A percentile compares a stretch with the other conserved stretches of the same genome.
Evolutionary conservation across 2,797 vertebrate species (phyloP).

Genomic region (Denticeps clupeoides): DNA sequence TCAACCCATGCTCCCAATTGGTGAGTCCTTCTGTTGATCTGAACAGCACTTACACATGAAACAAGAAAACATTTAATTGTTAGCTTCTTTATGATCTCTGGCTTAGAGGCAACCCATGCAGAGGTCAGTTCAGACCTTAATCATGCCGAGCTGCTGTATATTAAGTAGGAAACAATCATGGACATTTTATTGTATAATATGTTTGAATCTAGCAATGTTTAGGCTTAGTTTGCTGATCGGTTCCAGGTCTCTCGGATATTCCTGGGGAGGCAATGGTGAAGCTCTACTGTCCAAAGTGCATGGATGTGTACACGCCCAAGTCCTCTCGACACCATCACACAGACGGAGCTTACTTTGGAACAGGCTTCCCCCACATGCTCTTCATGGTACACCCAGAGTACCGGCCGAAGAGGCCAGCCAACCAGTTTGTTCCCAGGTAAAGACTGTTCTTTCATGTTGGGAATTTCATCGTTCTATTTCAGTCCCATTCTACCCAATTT

Average conservation of each 20-base stretch:
- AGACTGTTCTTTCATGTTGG: too few relatives aligned
- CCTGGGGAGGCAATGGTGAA: conserved; percentile 94
- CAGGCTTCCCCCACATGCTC: conserved; percentile 92
- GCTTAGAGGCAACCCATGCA: too few relatives aligned
- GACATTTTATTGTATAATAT: too few relatives aligned
- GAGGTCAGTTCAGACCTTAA: too few relatives aligned
- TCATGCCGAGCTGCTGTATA: too few relatives aligned
- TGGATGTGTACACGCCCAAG: conserved; percentile 94
- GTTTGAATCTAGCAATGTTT: too few relatives aligned
- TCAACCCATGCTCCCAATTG: conserved; percentile 87
- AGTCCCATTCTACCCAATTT: background rate
- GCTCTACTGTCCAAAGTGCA: conserved; percentile 92
- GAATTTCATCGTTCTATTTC: background rate
- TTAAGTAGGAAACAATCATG: too few relatives aligned
- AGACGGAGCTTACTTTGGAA: conserved; percentile 89
- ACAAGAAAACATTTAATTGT: too few relatives aligned
- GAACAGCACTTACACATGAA: too few relatives aligned
- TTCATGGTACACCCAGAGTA: conserved; percentile 97
- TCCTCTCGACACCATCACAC: conserved; percentile 91
- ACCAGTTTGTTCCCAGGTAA: conserved; percentile 95
- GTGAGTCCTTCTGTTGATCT: conserved; percentile 45
- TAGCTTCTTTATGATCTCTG: too few relatives aligned
- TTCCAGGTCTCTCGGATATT: conserved; percentile 86
- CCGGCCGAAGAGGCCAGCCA: conserved; percentile 87
- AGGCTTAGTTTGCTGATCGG: too few relatives aligned